Evolutionary conservation across 2,797 vertebrate species (phyloP), one percentile per base, ranked within the genome.

Genomic region (Bufotes viridis): DNA sequence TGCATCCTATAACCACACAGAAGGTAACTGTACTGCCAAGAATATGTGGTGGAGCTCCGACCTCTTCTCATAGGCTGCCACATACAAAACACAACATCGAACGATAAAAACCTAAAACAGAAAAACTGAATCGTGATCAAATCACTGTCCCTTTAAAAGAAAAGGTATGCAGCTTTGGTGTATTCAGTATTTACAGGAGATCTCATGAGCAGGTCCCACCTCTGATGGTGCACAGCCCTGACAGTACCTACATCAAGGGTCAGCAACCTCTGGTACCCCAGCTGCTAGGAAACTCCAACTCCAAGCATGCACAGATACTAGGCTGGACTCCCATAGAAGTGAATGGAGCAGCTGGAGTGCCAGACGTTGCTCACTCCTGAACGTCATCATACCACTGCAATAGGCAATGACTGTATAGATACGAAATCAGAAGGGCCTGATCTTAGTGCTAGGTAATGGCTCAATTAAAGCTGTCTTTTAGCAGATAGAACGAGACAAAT

Each of bases 121-220:
- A 74, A 34, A 1, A 76, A 76, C 42, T 53, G n/a, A 76, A 76
- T 53, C 2, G 49, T 51, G 42, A 76, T 51, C 22, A 0, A 76
- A 76, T 10, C 12, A 53, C 42, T 53, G 70, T 74, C 34, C 18
- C 34, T 74, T 74, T 49, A 74, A 74, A 42, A 42, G 3, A 9
- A 74, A 74, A 34, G 26, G 29, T 74, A 74, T 76, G 74, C 2
- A 22, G 53, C 74, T 76, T 76, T 76, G 74, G 74, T 76, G 74
- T 76, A 18, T 3, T 53, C 22, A 76, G 74, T 76, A 76, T 76
- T 76, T 76, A 76, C 74, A 76, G 53, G 74, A 76, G 74, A 76
- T 49, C 74, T 11, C 4, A 76, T 51, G 42, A 76, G 42, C 10
- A 76, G 74, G 20, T 76, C 74, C 11, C 20, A 51, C 26, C 18